Percentiles rank a stretch among this genome's conserved stretches.
Conservation (phyloP, 2,113 vertebrate species). For the Neotragus moschatus region DNA sequence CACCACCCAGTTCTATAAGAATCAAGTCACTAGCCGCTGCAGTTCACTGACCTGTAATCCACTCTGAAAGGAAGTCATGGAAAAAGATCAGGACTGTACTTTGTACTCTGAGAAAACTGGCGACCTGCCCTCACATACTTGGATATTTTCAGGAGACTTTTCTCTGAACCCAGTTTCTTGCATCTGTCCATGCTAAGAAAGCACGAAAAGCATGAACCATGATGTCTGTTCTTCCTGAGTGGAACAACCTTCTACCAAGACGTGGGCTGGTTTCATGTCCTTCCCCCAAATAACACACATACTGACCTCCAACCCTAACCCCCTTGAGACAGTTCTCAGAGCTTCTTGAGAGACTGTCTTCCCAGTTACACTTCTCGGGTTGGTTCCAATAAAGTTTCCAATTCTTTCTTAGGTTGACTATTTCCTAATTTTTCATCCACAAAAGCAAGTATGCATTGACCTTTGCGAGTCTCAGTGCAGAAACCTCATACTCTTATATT, state of each 20-base stretch:
- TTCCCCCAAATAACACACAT: neutral
- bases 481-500: neutral
- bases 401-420: neutral
- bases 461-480: neutral
- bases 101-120: neutral
- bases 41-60: too few species aligned
- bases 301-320: neutral
- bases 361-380: neutral
- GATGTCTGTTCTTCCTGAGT: neutral
- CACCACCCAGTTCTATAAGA: too few species aligned
- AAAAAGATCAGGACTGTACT: neutral
- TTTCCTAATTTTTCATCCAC: neutral
- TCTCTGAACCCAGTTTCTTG: neutral
- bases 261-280: accelerated
- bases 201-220: neutral
- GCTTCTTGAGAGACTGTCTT: neutral
- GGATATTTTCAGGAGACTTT: neutral
- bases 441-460: neutral
- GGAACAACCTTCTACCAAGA: neutral
- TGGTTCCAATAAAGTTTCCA: neutral
- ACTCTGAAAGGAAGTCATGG: too few species aligned
- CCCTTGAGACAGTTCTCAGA: neutral
- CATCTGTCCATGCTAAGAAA: neutral
- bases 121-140: neutral
- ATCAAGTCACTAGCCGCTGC: too few species aligned